Conservation (phyloP, 2,113 vertebrate genomes). For the Conger conger region DNA sequence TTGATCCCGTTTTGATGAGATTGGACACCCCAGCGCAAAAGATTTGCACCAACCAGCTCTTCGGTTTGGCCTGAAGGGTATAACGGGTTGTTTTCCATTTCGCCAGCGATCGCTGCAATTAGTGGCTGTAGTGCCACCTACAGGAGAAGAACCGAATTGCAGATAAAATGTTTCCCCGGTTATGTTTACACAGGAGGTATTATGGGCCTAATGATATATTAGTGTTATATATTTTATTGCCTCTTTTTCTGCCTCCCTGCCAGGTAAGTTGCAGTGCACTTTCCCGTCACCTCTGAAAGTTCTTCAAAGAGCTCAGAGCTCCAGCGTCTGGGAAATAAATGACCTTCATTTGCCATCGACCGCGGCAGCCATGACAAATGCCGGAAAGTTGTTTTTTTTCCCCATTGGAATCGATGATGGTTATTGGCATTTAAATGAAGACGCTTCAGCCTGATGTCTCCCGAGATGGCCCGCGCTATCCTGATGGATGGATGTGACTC, state of each 20-base stretch:
- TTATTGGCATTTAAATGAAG: constrained; percentile 24
- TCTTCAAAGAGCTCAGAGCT: background rate
- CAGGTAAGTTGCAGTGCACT: background rate
- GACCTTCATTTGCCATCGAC: background rate
- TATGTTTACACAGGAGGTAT: too few relatives aligned
- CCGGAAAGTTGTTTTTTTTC: background rate
- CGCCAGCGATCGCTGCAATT: too few relatives aligned
- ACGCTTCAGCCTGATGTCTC: constrained; percentile 11
- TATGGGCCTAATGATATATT: background rate
- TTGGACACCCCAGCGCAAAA: too few relatives aligned
- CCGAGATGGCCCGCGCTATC: background rate
- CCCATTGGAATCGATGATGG: constrained; percentile 12
- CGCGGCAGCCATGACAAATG: background rate
- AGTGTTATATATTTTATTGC: background rate
- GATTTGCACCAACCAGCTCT: too few relatives aligned
- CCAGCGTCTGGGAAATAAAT: background rate
- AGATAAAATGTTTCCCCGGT: too few relatives aligned
- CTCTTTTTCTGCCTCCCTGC: background rate
- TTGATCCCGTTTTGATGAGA: too few relatives aligned
- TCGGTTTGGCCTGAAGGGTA: too few relatives aligned
- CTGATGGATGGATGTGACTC: background rate
- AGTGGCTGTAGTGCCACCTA: too few relatives aligned
- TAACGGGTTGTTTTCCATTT: too few relatives aligned
- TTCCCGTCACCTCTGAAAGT: background rate
- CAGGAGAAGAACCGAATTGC: too few relatives aligned